Evolutionary conservation across 1,140 invertebrate species (phyloP).

Genomic region (Hetaerina americana): DNA sequence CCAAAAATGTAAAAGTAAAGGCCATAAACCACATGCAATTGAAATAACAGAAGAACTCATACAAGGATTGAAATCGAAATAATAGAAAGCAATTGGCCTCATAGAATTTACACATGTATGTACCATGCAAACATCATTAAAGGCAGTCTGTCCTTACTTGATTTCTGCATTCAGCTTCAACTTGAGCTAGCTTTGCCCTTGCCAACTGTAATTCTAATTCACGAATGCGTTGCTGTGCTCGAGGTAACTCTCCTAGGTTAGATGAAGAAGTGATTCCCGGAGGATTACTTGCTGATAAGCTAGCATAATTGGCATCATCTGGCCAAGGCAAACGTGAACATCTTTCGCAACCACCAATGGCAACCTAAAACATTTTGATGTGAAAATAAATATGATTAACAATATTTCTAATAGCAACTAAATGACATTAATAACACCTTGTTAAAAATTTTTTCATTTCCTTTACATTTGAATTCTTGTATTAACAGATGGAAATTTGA

Average conservation of each 20-base stretch:
- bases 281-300: not conserved
- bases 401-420: too few species aligned
- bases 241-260: conserved; percentile 11
- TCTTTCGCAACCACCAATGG: not conserved
- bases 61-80: not conserved
- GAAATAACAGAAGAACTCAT: not conserved
- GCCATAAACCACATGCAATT: not conserved
- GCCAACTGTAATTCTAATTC: conserved; percentile 92
- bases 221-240: conserved; percentile 54
- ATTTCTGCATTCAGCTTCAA: conserved; percentile 93
- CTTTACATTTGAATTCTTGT: too few species aligned
- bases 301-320: not conserved
- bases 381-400: too few species aligned
- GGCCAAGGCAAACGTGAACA: not conserved
- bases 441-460: too few species aligned
- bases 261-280: conserved; percentile 16
- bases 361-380: not conserved
- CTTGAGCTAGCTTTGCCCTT: conserved; percentile 89
- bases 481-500: too few species aligned
- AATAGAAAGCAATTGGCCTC: not conserved
- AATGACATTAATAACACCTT: too few species aligned
- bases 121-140: not conserved
- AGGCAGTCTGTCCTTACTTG: conserved; percentile 50
- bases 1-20: conserved; percentile 1
- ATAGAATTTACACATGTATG: not conserved